Percentiles rank a stretch among this genome's conserved stretches.
These are phyloP conservation scores for Anthophora plumipes DNA, from an alignment of 2,888 invertebrate species.

Conservation along the genomic window DNA sequence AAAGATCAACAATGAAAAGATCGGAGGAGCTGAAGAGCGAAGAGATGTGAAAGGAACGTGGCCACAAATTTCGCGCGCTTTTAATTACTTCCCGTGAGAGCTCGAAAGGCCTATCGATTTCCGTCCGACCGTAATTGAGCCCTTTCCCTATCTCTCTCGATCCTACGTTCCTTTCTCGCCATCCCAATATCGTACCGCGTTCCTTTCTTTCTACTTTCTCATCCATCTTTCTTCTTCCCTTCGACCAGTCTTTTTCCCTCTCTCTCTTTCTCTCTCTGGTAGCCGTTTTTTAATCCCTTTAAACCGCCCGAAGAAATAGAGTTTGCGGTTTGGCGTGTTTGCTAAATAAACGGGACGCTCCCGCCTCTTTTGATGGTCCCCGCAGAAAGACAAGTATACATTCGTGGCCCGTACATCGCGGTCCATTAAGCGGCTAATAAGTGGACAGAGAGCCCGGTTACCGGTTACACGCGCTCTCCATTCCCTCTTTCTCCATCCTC, in stretches of 20 bases:
- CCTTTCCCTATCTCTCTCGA: conserved; percentile 37
- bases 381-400: conserved; percentile 67
- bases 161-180: neutral
- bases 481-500: conserved; percentile 3
- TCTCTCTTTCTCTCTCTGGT: neutral
- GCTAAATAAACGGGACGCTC: conserved; percentile 74
- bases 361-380: conserved; percentile 73
- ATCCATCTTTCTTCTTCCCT: neutral
- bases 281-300: conserved; percentile 66
- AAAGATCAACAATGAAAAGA: conserved; percentile 63
- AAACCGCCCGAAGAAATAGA: conserved; percentile 70
- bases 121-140: conserved; percentile 64
- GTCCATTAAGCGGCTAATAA: conserved; percentile 77
- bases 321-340: conserved; percentile 75
- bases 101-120: conserved; percentile 69
- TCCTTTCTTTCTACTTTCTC: neutral
- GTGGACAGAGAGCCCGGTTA: conserved; percentile 75
- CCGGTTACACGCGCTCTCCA: conserved; percentile 67
- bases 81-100: conserved; percentile 71
- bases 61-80: conserved; percentile 72
- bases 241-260: no score
- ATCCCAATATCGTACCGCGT: neutral
- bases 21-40: conserved; percentile 16
- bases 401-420: conserved; percentile 72
- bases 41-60: conserved; percentile 43